Percentiles rank a stretch among this genome's conserved stretches.
phyloP scores from a whole-genome alignment of 1,140 invertebrate species.

The Drosophila chauvacae region DNA sequence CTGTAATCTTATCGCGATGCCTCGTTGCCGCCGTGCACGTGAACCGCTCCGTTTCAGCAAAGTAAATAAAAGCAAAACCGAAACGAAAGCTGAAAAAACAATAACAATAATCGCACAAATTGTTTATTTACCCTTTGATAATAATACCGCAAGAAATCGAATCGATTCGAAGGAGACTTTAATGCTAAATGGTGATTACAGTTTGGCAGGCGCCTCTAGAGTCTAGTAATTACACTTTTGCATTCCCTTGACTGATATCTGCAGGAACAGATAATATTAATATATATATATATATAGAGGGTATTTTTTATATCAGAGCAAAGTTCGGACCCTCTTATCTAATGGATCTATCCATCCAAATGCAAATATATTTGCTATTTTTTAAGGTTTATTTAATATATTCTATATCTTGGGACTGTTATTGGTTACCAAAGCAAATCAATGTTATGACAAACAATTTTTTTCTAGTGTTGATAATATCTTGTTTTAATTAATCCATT shows the following conservation, averaged over 20 bases:
- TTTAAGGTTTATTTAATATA: not conserved
- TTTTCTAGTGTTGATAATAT: not conserved
- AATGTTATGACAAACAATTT: not conserved
- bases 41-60: slow-evolving; percentile 10
- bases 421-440: no score
- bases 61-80: slow-evolving; percentile 1
- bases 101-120: slow-evolving; percentile 31
- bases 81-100: slow-evolving; percentile 11
- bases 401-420: no score
- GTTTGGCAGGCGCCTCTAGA: slow-evolving; percentile 12
- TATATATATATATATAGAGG: no score
- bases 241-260: slow-evolving; percentile 11
- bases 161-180: slow-evolving; percentile 3
- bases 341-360: slow-evolving; percentile 1
- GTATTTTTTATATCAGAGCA: not conserved
- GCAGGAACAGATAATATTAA: not conserved
- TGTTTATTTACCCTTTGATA: slow-evolving; percentile 31
- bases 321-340: slow-evolving; percentile 1
- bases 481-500: not conserved
- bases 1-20: slow-evolving; percentile 51
- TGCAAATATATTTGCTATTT: not conserved
- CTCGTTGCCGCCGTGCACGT: slow-evolving; percentile 38
- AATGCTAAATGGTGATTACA: slow-evolving; percentile 36
- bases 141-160: slow-evolving; percentile 11
- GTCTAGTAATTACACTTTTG: slow-evolving; percentile 19